Evolutionary conservation across 2,113 vertebrate genomes (phyloP), one percentile per base, ranked within the genome.

Genomic region (Malaclemys terrapin): DNA sequence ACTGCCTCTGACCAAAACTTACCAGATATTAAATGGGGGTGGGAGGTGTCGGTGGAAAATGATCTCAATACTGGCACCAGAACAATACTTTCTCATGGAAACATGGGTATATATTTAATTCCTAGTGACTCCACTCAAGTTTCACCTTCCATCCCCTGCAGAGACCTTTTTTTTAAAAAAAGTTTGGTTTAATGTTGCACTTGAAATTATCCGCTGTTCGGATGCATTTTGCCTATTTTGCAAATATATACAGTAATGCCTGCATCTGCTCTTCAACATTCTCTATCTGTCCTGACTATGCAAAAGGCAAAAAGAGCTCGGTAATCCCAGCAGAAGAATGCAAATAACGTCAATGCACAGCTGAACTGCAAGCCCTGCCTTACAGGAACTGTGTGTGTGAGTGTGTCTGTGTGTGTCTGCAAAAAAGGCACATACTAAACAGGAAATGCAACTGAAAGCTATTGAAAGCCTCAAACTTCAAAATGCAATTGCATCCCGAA

Each of bases 381-480:
- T 98, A 98, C 99, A 99, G 99, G 98, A 99, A 99, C 99, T 98
- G 98, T 97, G 96, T 95, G 97, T 98, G 97, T 95, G 97, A 93
- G 97, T 93, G 97, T 42, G 84, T 20, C 89, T 90, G 84, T 45
- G 87, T 93, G 87, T 56, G 93, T 16, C 87, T 96, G 82, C 91
- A 91, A 94, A 96, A 98, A 98, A 97, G 98, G 98, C 98, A 99
- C 98, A 98, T 95, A 98, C 98, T 97, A 98, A 99, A 99, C 99
- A 99, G 99, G 99, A 99, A 99, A 99, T 99, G 99, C 99, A 99
- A 98, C 98, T 98, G 98, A 98, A 98, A 98, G 98, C 98, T 98
- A 97, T 98, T 95, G 97, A 96, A 98, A 97, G 96, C 97, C 98
- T 98, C 97, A 96, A 99, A 99, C 98, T 99, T 99, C 96, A 97